Conservation (phyloP, 1,140 invertebrate species). For the Temnothorax curvispinosus region DNA sequence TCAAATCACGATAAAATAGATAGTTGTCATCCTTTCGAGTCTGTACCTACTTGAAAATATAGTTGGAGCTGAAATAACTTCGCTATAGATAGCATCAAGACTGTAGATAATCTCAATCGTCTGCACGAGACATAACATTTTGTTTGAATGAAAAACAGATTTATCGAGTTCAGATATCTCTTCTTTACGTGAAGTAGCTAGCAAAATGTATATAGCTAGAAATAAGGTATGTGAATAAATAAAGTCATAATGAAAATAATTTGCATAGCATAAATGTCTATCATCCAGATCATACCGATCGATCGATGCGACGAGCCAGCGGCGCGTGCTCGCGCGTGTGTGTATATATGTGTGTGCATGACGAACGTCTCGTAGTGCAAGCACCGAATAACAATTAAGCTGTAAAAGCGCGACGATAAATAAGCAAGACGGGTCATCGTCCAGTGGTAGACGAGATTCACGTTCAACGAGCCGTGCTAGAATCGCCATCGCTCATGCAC, state of each 20-base stretch:
- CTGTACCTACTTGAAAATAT: no score
- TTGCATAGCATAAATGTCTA: background rate
- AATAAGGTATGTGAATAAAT: background rate
- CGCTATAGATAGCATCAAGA: background rate
- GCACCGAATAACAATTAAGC: constrained; percentile 67
- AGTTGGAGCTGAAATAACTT: background rate
- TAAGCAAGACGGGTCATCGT: constrained; percentile 79
- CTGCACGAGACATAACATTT: background rate
- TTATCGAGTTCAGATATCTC: background rate
- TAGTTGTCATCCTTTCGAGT: background rate
- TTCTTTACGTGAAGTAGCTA: background rate
- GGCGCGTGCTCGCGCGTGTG: background rate
- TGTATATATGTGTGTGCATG: background rate
- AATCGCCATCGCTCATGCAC: constrained; percentile 57
- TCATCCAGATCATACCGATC: background rate
- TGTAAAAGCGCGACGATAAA: constrained; percentile 75
- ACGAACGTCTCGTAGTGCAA: constrained; percentile 16
- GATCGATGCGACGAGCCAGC: background rate
- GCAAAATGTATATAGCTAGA: background rate
- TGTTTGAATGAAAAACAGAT: background rate
- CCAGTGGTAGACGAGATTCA: constrained; percentile 78
- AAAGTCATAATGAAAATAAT: background rate
- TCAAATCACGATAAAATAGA: background rate
- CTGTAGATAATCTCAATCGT: background rate
- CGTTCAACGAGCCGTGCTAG: constrained; percentile 76